Evolutionary conservation across 1,140 invertebrate species (phyloP).

Genomic region (Matsumurasca onukii): DNA sequence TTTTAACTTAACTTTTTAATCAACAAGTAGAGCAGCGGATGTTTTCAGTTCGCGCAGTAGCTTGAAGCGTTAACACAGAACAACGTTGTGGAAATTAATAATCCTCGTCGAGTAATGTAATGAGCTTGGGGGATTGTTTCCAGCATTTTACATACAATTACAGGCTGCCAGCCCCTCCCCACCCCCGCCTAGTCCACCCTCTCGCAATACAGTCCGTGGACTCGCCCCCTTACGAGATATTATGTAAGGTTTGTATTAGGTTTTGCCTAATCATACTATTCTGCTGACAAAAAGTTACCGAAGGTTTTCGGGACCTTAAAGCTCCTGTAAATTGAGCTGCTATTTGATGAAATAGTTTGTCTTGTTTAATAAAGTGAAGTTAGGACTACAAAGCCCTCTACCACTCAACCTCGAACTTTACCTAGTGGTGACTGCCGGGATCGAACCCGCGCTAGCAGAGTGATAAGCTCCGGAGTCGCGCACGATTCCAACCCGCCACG

Average conservation of each 20-base stretch:
- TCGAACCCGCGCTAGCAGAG: no score
- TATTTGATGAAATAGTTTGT: no score
- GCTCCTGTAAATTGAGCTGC: no score
- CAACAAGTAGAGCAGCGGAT: conserved; percentile 11
- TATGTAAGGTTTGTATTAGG: conserved; percentile 16
- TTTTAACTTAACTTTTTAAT: no score
- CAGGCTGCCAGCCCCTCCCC: conserved; percentile 9
- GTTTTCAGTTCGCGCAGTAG: conserved; percentile 5
- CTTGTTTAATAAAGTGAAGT: no score
- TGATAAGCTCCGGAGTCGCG: no score
- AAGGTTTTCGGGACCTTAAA: no score
- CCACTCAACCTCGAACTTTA: no score
- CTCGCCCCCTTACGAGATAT: conserved; percentile 8
- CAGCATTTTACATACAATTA: conserved; percentile 26
- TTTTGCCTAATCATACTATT: neutral
- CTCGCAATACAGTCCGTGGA: conserved; percentile 12
- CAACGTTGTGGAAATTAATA: conserved; percentile 26
- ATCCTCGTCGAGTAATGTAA: conserved; percentile 18
- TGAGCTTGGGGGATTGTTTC: conserved; percentile 23
- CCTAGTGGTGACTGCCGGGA: no score
- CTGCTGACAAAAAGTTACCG: neutral
- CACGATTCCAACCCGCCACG: no score
- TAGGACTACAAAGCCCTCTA: no score
- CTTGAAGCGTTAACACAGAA: no score
- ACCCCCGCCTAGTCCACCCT: neutral